phyloP scores from a whole-genome alignment of 2,797 vertebrate species.

The Pteronotus mesoamericanus region DNA sequence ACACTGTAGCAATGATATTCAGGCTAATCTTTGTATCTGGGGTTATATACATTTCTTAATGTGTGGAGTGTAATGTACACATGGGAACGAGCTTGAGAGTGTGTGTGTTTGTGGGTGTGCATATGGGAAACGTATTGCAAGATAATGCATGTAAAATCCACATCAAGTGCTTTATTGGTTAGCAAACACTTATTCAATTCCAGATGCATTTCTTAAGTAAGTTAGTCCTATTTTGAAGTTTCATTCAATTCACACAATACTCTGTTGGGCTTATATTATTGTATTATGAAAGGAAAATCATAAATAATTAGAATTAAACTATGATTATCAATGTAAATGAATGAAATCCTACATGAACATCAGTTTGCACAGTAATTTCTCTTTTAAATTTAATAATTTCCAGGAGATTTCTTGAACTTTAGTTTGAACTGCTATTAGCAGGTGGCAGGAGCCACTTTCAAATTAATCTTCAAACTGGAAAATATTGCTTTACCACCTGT shows the following conservation, averaged over 20 bases:
- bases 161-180: neutral
- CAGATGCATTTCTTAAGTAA: neutral
- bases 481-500: constrained; percentile 84
- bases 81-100: neutral
- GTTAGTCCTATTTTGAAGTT: neutral
- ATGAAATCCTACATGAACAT: neutral
- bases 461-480: constrained; percentile 82
- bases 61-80: neutral
- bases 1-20: too few species aligned
- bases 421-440: constrained; percentile 84
- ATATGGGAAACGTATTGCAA: neutral
- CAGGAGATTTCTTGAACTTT: constrained; percentile 25
- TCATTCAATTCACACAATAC: neutral
- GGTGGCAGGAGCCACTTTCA: constrained; percentile 78
- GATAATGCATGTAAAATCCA: neutral
- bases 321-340: neutral
- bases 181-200: neutral
- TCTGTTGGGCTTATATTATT: neutral
- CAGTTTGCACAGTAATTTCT: neutral
- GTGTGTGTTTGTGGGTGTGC: neutral
- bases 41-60: too few species aligned
- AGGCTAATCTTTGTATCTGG: too few species aligned
- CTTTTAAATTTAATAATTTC: constrained; percentile 17
- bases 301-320: constrained; percentile 33
- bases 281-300: neutral